Conservation (phyloP, 2,888 invertebrate genomes). For the Didymodactylos carnosus region DNA sequence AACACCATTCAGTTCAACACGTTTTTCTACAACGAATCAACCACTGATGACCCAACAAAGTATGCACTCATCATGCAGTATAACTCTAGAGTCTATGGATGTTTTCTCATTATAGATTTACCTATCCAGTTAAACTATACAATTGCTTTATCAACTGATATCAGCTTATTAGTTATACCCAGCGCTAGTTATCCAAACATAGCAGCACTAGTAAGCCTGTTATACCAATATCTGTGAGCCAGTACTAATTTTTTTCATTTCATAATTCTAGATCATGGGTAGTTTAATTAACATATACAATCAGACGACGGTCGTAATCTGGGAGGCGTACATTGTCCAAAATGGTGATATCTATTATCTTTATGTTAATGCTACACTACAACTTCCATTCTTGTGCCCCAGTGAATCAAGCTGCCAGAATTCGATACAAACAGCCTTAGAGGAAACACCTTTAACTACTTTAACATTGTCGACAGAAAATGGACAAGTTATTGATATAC, state of each 20-base stretch:
- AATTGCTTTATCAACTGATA: background rate
- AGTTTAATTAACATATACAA: background rate
- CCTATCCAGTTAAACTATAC: background rate
- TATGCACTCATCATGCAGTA: no score
- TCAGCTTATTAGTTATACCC: background rate
- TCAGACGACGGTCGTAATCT: background rate
- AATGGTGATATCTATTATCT: background rate
- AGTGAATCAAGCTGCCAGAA: background rate
- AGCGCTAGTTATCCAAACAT: background rate
- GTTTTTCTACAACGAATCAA: no score
- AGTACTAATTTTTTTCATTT: background rate
- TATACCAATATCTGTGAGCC: background rate
- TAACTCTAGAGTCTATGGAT: no score
- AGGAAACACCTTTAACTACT: background rate
- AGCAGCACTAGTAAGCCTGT: background rate
- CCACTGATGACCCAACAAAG: no score
- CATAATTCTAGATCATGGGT: background rate
- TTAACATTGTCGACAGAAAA: background rate
- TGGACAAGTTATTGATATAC: background rate
- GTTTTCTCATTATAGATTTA: no score
- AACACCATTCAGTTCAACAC: no score
- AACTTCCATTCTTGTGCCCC: background rate
- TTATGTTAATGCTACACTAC: background rate
- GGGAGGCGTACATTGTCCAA: background rate
- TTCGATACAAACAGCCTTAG: background rate